Base-by-base conservation (phyloP, 2,113 vertebrate species). In the Sylvicapra grimmia region DNA sequence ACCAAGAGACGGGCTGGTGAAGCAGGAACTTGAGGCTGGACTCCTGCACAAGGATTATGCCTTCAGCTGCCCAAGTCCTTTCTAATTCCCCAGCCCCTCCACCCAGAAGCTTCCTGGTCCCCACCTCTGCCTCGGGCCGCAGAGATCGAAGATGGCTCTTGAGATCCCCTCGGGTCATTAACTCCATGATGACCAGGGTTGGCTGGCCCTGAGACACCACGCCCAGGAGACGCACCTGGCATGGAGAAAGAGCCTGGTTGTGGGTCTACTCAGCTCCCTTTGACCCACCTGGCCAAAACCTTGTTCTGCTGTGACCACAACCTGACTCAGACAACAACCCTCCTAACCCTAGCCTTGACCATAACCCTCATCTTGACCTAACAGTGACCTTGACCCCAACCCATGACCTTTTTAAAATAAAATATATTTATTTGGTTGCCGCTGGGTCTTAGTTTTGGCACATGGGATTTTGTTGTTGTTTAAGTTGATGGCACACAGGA, bases 171-270 rank as follows among this genome's bases (percentile, higher is more conserved):
- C 98, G 98, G 0, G 99, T 99, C 99, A 99, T 99, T 95, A 99
- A 98, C 93, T 99, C 99, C 99, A 99, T 99, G 98, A 99, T 99
- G 96, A 99, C 99, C 97, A 99, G 95, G 36, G 99, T 98, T 23
- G 99, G 99, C 90, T 99, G 99, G 87, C 99, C 99, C 95, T 99
- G 99, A 56, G 99, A 99, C 40, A 99, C 99, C 0, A 99, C 99
- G 0, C 99, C 99, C 0, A 99, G 98, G 79, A 99, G 98, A 51
- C 99, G 99, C 11, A 99, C 99, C 99, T 99, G 90, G 23, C 85
- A 80, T 3, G 59, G 51, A 92, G 51, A 86, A 51, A 96, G 82
- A 93, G 8, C 25, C 94, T 93, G 54, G 58, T 29, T 90, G 82
- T 11, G 25, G 68, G 53, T 65, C 23, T 6, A 47, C 29, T 16